phyloP scores from a whole-genome alignment of 2,113 vertebrate species.

The Corythoichthys haematopterus region DNA sequence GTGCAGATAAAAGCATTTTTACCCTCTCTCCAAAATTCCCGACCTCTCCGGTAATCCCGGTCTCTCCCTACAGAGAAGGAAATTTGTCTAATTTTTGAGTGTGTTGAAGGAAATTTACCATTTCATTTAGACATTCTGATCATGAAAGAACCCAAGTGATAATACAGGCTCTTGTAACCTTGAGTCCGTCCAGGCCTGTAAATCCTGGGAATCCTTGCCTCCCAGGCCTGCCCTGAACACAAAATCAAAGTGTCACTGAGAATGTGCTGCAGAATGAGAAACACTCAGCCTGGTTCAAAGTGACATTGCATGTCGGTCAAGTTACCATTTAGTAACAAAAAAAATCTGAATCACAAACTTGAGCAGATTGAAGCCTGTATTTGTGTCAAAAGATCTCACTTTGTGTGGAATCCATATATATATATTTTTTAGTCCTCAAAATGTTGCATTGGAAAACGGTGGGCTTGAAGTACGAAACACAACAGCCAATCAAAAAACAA shows the following conservation, averaged over 20 bases:
- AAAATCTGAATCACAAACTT: not conserved
- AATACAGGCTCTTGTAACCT: slow-evolving; percentile 70
- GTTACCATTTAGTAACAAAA: slow-evolving; percentile 23
- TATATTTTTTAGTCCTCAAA: too few species aligned
- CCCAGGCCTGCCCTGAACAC: slow-evolving; percentile 87
- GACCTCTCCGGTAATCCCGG: slow-evolving; percentile 80
- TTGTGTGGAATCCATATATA: too few species aligned
- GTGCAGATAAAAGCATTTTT: slow-evolving; percentile 48
- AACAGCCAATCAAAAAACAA: too few species aligned
- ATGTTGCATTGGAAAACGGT: too few species aligned
- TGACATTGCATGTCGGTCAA: slow-evolving; percentile 8
- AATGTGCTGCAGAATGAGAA: slow-evolving; percentile 32
- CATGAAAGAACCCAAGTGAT: slow-evolving; percentile 11
- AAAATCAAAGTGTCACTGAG: slow-evolving; percentile 61
- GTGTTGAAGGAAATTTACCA: slow-evolving; percentile 47
- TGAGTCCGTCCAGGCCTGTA: slow-evolving; percentile 81
- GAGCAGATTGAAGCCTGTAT: too few species aligned
- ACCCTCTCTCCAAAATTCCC: slow-evolving; percentile 93
- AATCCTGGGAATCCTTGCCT: slow-evolving; percentile 85
- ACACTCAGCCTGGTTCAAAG: slow-evolving; percentile 1
- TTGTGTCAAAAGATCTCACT: too few species aligned
- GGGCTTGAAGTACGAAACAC: too few species aligned
- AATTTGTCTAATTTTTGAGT: slow-evolving; percentile 28
- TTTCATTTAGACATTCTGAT: slow-evolving; percentile 47
- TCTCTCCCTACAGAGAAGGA: slow-evolving; percentile 80